A percentile compares a stretch with the other conserved stretches of the same genome.
Conservation (phyloP, 2,113 vertebrate species). For the Callospermophilus lateralis region DNA sequence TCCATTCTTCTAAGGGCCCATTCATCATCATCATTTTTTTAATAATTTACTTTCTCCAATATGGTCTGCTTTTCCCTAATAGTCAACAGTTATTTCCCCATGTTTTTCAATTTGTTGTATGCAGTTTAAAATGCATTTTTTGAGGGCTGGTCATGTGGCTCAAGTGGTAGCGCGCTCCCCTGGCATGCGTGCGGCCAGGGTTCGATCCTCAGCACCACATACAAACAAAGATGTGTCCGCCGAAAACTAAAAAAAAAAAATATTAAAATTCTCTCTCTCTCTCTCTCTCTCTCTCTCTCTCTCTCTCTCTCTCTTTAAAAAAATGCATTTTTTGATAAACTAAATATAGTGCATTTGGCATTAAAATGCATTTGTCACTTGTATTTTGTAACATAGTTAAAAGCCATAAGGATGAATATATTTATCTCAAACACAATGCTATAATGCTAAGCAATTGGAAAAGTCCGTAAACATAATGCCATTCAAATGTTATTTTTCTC, state of each 20-base stretch:
- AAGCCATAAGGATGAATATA: neutral
- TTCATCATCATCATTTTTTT: neutral
- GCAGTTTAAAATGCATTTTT: neutral
- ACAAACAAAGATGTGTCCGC: no score
- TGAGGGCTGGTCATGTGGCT: no score
- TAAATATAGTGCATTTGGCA: neutral
- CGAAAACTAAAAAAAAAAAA: no score
- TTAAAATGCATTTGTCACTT: slow-evolving; percentile 37
- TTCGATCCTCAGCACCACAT: no score
- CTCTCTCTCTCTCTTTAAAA: no score
- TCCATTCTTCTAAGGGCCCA: neutral
- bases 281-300: no score
- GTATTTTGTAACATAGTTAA: neutral
- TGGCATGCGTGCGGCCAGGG: no score
- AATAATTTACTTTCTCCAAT: neutral
- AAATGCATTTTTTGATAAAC: neutral
- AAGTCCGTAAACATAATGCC: neutral
- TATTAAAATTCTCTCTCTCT: no score
- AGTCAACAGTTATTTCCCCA: neutral
- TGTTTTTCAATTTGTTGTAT: neutral
- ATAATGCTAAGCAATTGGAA: neutral
- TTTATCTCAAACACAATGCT: neutral
- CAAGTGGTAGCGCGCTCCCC: no score
- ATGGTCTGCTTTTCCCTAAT: neutral
- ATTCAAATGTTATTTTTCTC: neutral